Percentiles rank a stretch among this genome's conserved stretches.
Conservation (phyloP, 2,113 vertebrate genomes). For the Pangasianodon gigas region DNA sequence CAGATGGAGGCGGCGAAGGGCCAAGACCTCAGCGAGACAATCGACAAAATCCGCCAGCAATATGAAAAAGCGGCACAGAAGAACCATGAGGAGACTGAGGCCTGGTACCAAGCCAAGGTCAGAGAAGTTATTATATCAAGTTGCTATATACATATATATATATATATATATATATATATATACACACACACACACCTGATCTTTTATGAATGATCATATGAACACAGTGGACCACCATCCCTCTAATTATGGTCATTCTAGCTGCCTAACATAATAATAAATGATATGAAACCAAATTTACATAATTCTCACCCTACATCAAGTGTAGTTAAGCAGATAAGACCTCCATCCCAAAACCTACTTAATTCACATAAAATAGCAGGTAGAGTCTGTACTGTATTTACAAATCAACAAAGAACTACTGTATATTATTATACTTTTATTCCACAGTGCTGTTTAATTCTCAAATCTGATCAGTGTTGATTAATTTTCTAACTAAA, state of each 20-base stretch:
- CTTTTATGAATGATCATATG: neutral
- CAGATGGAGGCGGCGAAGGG: constrained; percentile 82
- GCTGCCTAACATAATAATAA: neutral
- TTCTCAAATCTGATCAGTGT: neutral
- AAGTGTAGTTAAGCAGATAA: neutral
- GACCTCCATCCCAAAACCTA: neutral
- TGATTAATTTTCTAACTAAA: neutral
- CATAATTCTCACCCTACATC: neutral
- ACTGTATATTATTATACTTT: neutral
- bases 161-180: no score
- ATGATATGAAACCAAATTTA: neutral
- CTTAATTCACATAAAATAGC: neutral
- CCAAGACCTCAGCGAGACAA: constrained; percentile 79
- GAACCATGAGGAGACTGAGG: constrained; percentile 82
- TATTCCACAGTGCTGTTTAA: neutral
- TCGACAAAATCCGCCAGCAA: constrained; percentile 82
- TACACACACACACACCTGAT: neutral
- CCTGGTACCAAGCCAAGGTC: constrained; percentile 81
- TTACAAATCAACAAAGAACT: neutral
- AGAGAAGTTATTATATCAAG: neutral
- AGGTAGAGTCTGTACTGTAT: neutral
- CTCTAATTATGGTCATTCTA: neutral
- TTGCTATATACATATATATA: neutral
- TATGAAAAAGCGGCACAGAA: constrained; percentile 82
- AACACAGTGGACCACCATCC: neutral